phyloP scores from a whole-genome alignment of 2,797 vertebrate species.

The Hippocampus kuda region DNA sequence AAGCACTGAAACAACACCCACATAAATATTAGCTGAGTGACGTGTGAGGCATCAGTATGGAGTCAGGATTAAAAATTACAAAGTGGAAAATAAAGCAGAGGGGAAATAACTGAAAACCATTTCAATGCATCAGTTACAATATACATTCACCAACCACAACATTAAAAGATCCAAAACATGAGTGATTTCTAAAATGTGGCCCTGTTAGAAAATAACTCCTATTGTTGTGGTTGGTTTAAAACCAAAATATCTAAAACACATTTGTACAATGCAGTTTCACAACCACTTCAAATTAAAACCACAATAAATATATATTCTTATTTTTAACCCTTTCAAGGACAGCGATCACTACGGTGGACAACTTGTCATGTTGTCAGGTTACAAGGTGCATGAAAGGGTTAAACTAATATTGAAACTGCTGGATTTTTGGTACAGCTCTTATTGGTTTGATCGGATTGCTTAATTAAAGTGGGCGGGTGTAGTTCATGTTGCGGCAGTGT shows the following conservation, averaged over 20 bases:
- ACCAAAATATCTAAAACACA: too few species aligned
- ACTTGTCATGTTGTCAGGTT: too few species aligned
- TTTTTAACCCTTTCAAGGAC: too few species aligned
- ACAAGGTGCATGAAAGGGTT: too few species aligned
- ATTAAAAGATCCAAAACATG: not conserved
- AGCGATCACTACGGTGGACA: too few species aligned
- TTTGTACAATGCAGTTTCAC: too few species aligned
- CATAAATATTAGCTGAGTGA: constrained; percentile 9
- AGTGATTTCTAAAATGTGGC: not conserved
- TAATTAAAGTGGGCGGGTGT: not conserved
- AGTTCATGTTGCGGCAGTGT: not conserved
- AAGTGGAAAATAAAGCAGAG: constrained; percentile 4
- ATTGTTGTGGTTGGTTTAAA: not conserved
- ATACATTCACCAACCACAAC: not conserved
- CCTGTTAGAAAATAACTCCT: not conserved
- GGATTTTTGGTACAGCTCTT: too few species aligned
- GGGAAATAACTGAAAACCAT: constrained; percentile 7
- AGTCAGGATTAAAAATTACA: not conserved
- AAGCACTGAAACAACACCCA: constrained; percentile 73
- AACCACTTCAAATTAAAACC: too few species aligned
- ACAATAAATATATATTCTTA: not conserved
- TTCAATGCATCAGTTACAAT: not conserved
- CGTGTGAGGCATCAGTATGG: not conserved
- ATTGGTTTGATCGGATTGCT: not conserved
- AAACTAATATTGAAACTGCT: not conserved